These are phyloP conservation scores for Ginglymostoma cirratum DNA, from an alignment of 2,113 vertebrate genomes.

Conservation along the genomic window DNA sequence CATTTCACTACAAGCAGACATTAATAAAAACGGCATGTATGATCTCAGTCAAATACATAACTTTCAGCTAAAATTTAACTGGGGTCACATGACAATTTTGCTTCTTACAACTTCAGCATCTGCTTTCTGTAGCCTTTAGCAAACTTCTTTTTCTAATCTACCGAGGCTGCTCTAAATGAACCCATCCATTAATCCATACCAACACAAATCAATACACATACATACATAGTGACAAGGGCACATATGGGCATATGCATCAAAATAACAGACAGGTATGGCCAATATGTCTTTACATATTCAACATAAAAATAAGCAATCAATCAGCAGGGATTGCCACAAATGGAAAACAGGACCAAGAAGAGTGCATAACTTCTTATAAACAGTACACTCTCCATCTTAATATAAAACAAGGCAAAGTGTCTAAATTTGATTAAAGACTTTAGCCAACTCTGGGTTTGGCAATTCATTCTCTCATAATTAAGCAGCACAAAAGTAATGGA, in stretches of 20 bases:
- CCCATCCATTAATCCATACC: background rate
- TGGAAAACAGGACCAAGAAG: background rate
- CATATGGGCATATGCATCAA: constrained; percentile 1
- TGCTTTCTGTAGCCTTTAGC: background rate
- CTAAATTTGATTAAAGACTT: constrained; percentile 33
- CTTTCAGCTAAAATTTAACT: background rate
- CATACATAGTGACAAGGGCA: background rate
- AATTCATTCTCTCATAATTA: constrained; percentile 35
- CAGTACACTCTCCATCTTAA: constrained; percentile 21
- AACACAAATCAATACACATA: background rate
- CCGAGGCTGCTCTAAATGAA: background rate
- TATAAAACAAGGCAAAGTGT: constrained; percentile 23
- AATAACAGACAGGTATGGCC: background rate
- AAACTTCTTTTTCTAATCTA: background rate
- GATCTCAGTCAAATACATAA: constrained; percentile 4
- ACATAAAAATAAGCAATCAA: constrained; percentile 28
- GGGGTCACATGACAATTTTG: background rate
- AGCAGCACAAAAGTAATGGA: constrained; percentile 24
- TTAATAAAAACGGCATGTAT: background rate
- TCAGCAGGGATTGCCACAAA: background rate
- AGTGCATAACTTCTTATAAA: constrained; percentile 20
- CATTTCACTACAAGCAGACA: background rate
- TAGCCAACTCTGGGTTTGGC: background rate
- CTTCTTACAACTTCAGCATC: background rate
- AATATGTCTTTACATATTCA: constrained; percentile 18